Base-by-base conservation (phyloP, 2,888 invertebrate genomes). In the Tupiocoris notatus region DNA sequence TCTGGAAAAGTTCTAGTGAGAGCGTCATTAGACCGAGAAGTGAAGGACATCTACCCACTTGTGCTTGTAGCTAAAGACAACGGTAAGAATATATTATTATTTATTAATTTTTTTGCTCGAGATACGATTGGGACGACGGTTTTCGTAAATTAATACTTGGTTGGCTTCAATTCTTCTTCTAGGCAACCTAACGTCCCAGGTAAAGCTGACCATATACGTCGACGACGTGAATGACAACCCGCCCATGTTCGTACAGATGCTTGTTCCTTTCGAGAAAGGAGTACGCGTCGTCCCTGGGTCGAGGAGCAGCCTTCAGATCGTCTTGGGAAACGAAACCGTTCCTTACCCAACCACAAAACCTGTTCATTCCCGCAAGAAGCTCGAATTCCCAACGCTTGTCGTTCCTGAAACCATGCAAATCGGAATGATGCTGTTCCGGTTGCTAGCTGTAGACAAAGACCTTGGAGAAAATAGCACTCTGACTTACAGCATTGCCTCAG, bases 211-310 rank as follows among this genome's bases (percentile, higher is more conserved):
- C 0, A 89, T 95, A 62, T 86, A 85, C 0, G 85, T 95, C 22
- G 87, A 89, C 2, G 95, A 95, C 82, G 90, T 90, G 82, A 95
- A 95, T 82, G 95, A 95, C 82, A 94, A 94, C 83, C 82, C 88
- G 16, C 93, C 93, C 0, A 86, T 86, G 68, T 92, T 92, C 81
- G 88, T 88, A 75, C 89, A 91, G 82, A 89, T 93, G 80, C 86
- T 89, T 0, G 88, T 93, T 56, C 88, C 90, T 2, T 86, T 90
- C 68, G 89, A 90, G 75, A 89, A 90, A 80, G 89, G 88, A 7
- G 85, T 92, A n/a, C 79, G 80, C 57, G 77, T 81, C 23, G 62
- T 78, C 0, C 77, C 78, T 17, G 79, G 79, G 1, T 75, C 78
- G 24, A 75, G 61, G 24, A 80, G 79, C n/a, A 78, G 67, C 25